A percentile compares a stretch with the other conserved stretches of the same genome.
Evolutionary conservation across 1,140 invertebrate genomes (phyloP).

Genomic region (Vanessa tameamea): DNA sequence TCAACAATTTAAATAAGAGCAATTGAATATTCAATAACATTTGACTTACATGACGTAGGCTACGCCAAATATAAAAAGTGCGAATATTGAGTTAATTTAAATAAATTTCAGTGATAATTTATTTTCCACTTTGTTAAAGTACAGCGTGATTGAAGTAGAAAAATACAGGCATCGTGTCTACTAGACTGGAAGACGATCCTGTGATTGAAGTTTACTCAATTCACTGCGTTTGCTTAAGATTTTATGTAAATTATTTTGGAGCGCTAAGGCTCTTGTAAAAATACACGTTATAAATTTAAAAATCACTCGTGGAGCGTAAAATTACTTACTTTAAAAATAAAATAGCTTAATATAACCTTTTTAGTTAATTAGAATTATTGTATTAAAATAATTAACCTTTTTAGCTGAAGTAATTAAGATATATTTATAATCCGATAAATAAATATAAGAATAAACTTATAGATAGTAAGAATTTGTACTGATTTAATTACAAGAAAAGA

Average conservation of each 20-base stretch:
- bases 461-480: not conserved
- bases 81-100: conserved; percentile 20
- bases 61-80: not conserved
- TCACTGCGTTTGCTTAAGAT: conserved; percentile 67
- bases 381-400: too few relatives aligned
- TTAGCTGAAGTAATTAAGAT: too few relatives aligned
- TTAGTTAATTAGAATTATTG: too few relatives aligned
- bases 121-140: conserved; percentile 41
- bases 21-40: not conserved
- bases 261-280: conserved; percentile 44
- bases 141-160: conserved; percentile 42
- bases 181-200: conserved; percentile 59
- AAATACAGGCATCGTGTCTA: conserved; percentile 45
- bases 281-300: conserved; percentile 30
- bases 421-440: too few relatives aligned
- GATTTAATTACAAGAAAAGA: not conserved
- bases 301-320: conserved; percentile 8
- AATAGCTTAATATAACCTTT: too few relatives aligned
- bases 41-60: not conserved
- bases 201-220: conserved; percentile 74
- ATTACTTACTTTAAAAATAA: conserved; percentile 1
- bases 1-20: not conserved
- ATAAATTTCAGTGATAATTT: conserved; percentile 35
- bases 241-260: conserved; percentile 71
- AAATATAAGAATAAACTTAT: not conserved